These are phyloP conservation scores for Dendrolimus kikuchii DNA, from an alignment of 1,140 invertebrate genomes.

Conservation along the genomic window DNA sequence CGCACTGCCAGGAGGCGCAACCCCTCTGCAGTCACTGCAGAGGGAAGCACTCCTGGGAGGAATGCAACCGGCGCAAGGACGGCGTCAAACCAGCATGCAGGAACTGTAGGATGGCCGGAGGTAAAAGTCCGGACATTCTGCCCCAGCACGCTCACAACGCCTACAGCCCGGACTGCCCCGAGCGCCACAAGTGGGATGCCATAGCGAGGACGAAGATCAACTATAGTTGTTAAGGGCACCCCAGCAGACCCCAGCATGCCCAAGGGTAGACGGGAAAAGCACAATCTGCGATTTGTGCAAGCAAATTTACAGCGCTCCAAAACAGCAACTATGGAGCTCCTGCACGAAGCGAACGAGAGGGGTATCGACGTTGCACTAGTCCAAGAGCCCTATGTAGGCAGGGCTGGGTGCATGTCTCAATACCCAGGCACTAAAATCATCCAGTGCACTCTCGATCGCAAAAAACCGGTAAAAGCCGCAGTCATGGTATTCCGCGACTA, in stretches of 20 bases:
- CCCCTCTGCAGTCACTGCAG: no score
- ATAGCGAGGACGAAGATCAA: slow-evolving; percentile 18
- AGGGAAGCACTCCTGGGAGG: no score
- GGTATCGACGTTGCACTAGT: slow-evolving; percentile 14
- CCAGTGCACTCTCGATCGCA: slow-evolving; percentile 18
- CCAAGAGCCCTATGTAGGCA: slow-evolving; percentile 26
- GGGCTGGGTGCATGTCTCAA: slow-evolving; percentile 8
- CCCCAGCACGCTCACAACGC: background rate
- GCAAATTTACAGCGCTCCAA: slow-evolving; percentile 20
- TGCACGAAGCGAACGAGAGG: slow-evolving; percentile 3
- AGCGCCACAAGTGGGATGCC: slow-evolving; percentile 17
- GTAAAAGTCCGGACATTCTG: no score
- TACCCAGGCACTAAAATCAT: slow-evolving; percentile 18
- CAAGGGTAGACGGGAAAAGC: background rate
- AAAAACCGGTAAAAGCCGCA: slow-evolving; percentile 23
- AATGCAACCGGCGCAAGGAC: no score
- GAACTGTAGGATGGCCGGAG: no score
- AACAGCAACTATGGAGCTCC: slow-evolving; percentile 17
- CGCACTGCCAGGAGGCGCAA: no score
- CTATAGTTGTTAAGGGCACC: slow-evolving; percentile 22
- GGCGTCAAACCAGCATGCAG: no score
- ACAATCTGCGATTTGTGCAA: slow-evolving; percentile 14
- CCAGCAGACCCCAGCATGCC: background rate
- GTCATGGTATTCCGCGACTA: slow-evolving; percentile 14
- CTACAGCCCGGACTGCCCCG: slow-evolving; percentile 12